phyloP scores from a whole-genome alignment of 2,113 vertebrate species.

The Corythoichthys haematopterus region DNA sequence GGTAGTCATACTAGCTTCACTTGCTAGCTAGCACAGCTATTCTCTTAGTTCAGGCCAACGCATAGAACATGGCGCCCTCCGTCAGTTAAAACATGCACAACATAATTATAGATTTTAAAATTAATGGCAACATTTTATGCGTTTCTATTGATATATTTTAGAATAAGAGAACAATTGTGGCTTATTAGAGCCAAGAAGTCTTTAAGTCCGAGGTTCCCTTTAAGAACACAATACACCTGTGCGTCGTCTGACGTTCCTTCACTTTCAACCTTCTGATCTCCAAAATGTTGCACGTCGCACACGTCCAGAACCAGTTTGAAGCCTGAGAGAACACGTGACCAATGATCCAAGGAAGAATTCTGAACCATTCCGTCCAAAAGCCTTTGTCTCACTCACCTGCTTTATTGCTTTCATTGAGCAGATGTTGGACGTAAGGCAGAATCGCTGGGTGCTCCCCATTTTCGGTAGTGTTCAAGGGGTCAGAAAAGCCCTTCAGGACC shows the following conservation, averaged over 20 bases:
- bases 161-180: no score
- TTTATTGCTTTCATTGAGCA: slow-evolving; percentile 59
- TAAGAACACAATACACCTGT: slow-evolving; percentile 27
- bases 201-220: no score
- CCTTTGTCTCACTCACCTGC: slow-evolving; percentile 37
- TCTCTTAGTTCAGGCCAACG: no score
- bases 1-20: no score
- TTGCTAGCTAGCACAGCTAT: no score
- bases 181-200: no score
- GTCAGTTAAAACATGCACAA: no score
- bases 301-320: slow-evolving; percentile 67
- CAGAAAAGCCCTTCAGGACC: slow-evolving; percentile 63
- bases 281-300: slow-evolving; percentile 50
- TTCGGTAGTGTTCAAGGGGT: slow-evolving; percentile 31
- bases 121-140: no score
- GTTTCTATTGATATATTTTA: no score
- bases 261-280: neutral
- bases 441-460: slow-evolving; percentile 26
- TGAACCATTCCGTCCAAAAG: neutral
- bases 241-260: slow-evolving; percentile 10
- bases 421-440: slow-evolving; percentile 54
- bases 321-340: slow-evolving; percentile 34
- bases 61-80: no score
- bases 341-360: neutral
- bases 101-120: no score